Evolutionary conservation across 1,140 invertebrate genomes (phyloP).

Genomic region (Trissolcus basalis): DNA sequence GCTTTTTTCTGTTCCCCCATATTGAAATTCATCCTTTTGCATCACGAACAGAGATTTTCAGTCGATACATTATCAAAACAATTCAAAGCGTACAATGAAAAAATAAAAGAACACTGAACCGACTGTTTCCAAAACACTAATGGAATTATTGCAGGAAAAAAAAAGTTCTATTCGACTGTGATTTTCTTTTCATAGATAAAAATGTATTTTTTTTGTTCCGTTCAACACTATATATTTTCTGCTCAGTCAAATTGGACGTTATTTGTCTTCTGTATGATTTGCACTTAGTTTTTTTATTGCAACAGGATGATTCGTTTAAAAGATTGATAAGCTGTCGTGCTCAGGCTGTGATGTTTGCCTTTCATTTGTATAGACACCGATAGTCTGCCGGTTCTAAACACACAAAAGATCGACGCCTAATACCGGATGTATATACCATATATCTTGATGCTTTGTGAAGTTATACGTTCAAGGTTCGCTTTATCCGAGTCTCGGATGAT

Average conservation of each 20-base stretch:
- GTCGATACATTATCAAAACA: constrained; percentile 31
- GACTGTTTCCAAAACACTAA: too few species aligned
- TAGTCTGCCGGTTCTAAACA: constrained; percentile 40
- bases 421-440: constrained; percentile 42
- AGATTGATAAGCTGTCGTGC: constrained; percentile 43
- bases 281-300: neutral
- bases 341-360: constrained; percentile 21
- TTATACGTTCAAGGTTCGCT: constrained; percentile 28
- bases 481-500: constrained; percentile 22
- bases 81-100: constrained; percentile 3
- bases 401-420: constrained; percentile 45
- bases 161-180: neutral
- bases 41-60: constrained; percentile 33
- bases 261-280: neutral
- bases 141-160: too few species aligned
- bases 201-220: too few species aligned
- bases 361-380: constrained; percentile 50
- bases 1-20: constrained; percentile 1
- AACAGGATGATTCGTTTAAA: constrained; percentile 27
- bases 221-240: too few species aligned
- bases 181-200: too few species aligned
- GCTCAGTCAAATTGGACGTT: neutral
- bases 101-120: too few species aligned
- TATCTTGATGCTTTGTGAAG: constrained; percentile 45
- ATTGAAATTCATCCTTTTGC: constrained; percentile 43